Conservation (phyloP, 2,113 vertebrate genomes). For the Chelonoidis abingdonii region DNA sequence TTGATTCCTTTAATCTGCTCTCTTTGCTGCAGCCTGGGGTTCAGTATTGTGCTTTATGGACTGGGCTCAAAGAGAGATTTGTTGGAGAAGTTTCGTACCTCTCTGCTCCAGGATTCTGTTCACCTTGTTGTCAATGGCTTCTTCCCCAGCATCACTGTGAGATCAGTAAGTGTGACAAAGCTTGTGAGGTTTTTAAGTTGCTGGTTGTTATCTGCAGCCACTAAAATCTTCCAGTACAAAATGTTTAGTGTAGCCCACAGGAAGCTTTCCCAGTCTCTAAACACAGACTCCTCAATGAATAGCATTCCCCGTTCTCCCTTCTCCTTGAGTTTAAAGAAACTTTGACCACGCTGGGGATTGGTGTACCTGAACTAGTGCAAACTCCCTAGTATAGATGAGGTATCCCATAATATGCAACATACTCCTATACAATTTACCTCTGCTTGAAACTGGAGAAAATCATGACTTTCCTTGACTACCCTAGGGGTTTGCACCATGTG, state of each 20-base stretch:
- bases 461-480: neutral
- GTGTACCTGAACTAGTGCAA: neutral
- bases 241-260: neutral
- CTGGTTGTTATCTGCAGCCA: neutral
- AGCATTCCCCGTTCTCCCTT: neutral
- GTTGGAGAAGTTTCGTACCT: constrained; percentile 91
- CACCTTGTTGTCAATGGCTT: constrained; percentile 97
- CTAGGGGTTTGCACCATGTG: neutral
- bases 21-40: constrained; percentile 85
- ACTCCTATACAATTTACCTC: neutral
- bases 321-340: constrained; percentile 2
- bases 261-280: neutral
- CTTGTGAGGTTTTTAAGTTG: neutral
- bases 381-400: neutral
- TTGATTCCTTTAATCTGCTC: constrained; percentile 44
- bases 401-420: neutral
- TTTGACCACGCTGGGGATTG: neutral
- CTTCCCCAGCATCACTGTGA: constrained; percentile 95
- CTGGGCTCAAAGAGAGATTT: constrained; percentile 94
- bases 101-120: constrained; percentile 83
- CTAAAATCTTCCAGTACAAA: neutral
- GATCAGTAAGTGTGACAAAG: constrained; percentile 86
- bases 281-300: neutral
- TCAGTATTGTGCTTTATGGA: constrained; percentile 94
- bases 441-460: neutral